These are phyloP conservation scores for Argyresthia goedartella DNA, from an alignment of 2,888 invertebrate genomes.

Conservation along the genomic window DNA sequence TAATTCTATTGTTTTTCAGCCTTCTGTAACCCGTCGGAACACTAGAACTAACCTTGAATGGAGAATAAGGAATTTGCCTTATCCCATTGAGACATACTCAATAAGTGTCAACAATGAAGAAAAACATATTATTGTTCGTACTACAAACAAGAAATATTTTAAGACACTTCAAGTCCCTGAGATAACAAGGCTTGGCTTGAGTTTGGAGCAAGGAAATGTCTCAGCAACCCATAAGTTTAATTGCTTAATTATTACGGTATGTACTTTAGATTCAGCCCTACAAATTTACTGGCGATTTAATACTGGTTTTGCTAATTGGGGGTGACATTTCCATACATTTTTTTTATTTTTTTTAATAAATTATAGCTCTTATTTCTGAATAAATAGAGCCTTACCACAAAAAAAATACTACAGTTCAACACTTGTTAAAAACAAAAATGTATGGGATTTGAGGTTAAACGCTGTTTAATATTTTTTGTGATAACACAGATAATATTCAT, in stretches of 20 bases:
- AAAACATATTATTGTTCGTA: constrained; percentile 76
- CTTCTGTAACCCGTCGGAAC: constrained; percentile 76
- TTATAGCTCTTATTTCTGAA: too few relatives aligned
- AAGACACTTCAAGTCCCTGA: constrained; percentile 81
- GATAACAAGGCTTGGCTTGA: constrained; percentile 73
- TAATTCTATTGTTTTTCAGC: constrained; percentile 54
- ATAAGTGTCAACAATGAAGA: constrained; percentile 76
- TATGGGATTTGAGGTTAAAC: too few relatives aligned
- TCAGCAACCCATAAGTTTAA: constrained; percentile 79
- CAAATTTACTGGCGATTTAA: too few relatives aligned
- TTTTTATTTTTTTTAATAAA: too few relatives aligned
- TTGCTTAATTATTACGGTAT: constrained; percentile 81
- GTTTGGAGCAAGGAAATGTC: constrained; percentile 74
- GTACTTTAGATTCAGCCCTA: constrained; percentile 17
- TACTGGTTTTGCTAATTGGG: too few relatives aligned
- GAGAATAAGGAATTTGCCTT: constrained; percentile 85
- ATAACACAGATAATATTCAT: too few relatives aligned
- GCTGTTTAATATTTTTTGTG: too few relatives aligned
- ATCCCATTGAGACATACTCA: constrained; percentile 78
- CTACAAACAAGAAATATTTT: constrained; percentile 86
- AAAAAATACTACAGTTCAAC: too few relatives aligned
- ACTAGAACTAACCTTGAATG: constrained; percentile 84
- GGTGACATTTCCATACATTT: too few relatives aligned
- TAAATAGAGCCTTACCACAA: too few relatives aligned
- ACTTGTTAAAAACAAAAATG: too few relatives aligned